A percentile compares a stretch with the other conserved stretches of the same genome.
Evolutionary conservation across 2,113 vertebrate species (phyloP).

Genomic region (Murina feae): DNA sequence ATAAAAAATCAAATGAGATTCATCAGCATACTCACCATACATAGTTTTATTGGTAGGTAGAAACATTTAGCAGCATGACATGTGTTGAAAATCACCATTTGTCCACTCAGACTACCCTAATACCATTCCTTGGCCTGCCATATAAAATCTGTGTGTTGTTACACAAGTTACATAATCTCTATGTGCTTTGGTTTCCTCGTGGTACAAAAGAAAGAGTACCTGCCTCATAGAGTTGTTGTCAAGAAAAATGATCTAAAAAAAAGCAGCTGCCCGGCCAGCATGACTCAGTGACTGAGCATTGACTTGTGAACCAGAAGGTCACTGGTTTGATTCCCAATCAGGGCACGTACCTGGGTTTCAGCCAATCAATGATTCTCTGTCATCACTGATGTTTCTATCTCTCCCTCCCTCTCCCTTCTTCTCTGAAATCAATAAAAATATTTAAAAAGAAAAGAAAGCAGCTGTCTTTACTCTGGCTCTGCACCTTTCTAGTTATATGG

Average conservation of each 20-base stretch:
- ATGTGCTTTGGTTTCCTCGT: background rate
- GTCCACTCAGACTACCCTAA: background rate
- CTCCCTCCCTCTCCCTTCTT: no score
- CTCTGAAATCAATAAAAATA: no score
- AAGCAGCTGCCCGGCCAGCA: background rate
- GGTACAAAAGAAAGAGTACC: background rate
- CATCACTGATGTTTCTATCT: no score
- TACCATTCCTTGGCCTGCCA: background rate
- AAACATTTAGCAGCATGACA: background rate
- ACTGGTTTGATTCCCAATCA: no score
- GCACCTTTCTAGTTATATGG: background rate
- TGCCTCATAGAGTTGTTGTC: background rate
- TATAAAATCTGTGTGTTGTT: background rate
- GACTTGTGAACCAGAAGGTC: no score
- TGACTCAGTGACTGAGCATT: no score
- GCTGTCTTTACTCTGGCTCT: background rate
- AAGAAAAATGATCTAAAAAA: background rate
- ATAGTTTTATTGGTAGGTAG: background rate
- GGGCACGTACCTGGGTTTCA: no score
- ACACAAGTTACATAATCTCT: background rate
- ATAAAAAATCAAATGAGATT: background rate
- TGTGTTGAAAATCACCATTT: background rate
- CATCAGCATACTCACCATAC: background rate
- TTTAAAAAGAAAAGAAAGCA: no score
- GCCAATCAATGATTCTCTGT: no score